Evolutionary conservation across 2,113 vertebrate species (phyloP), one percentile per base, ranked within the genome.

Genomic region (Hyperoodon ampullatus): DNA sequence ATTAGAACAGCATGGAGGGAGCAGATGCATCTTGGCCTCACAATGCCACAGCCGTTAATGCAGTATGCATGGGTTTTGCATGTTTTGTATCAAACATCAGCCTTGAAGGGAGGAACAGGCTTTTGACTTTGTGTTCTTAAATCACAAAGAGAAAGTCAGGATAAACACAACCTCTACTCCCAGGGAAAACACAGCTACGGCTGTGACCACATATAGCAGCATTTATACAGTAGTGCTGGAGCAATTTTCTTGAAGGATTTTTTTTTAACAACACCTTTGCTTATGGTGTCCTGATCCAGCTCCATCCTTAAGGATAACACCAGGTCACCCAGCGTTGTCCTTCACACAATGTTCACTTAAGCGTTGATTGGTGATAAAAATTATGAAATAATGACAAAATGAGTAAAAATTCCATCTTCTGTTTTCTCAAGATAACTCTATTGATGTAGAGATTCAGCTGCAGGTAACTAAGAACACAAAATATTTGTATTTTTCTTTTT

Each of bases 41-140:
- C 8, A 0, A 0, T 3, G 8, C 78, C 14, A 3, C 16, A 15
- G 13, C 24, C 75, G 5, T 60, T 10, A 60, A 9, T 3, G 0
- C 68, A n/a, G 28, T n/a, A 30, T 68, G n/a, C 39, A 24, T 14
- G 19, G 60, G 33, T n/a, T 88, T 61, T 86, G 72, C 35, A 3
- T 80, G 30, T 85, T 94, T 83, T 87, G 42, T 15, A 55, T 65
- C 30, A 78, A 44, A 93, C n/a, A 33, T 90, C 50, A 82, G 90
- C 44, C 35, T 77, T 86, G 24, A 95, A 75, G 39, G 66, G 61
- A 93, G 21, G 26, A 55, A 70, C 2, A 23, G 68, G 66, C 47
- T 50, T 87, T 82, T 82, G 19, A 74, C 65, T 89, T 42, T 87
- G 23, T 89, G 16, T 58, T 58, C 71, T 65, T 70, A 47, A 63